These are phyloP conservation scores for Timandra comae DNA, from an alignment of 2,888 invertebrate genomes.

Conservation along the genomic window DNA sequence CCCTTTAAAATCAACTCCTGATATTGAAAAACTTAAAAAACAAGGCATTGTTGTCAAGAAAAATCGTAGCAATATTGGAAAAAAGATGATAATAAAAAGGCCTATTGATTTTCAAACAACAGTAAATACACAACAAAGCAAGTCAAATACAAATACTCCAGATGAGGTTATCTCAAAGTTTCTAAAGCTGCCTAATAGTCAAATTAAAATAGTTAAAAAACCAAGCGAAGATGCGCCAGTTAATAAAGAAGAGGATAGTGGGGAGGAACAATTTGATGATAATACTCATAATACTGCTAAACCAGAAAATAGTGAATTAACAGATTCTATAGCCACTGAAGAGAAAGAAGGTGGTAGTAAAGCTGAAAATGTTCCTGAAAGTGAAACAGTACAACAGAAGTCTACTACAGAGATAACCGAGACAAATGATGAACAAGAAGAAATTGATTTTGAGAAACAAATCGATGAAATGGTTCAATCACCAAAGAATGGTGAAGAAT, in stretches of 20 bases:
- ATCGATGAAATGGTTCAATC: no score
- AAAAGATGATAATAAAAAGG: no score
- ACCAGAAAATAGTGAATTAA: slow-evolving; percentile 4
- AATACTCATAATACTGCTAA: not conserved
- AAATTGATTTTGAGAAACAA: no score
- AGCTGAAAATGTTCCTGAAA: no score
- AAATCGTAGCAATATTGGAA: slow-evolving; percentile 8
- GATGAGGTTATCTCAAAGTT: slow-evolving; percentile 57
- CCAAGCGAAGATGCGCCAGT: slow-evolving; percentile 8
- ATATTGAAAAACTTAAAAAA: slow-evolving; percentile 58
- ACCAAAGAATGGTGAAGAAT: no score
- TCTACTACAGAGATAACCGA: no score
- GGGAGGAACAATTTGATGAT: not conserved
- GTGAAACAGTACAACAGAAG: no score
- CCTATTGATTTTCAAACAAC: no score
- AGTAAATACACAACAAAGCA: no score
- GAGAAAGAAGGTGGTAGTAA: no score
- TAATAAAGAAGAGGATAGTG: not conserved
- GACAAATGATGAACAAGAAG: no score
- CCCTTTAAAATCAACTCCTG: slow-evolving; percentile 34
- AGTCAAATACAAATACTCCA: slow-evolving; percentile 36
- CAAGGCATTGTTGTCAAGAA: slow-evolving; percentile 61
- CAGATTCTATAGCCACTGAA: no score
- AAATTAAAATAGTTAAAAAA: slow-evolving; percentile 63
- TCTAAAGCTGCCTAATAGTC: slow-evolving; percentile 55